Base-by-base conservation (phyloP, 2,113 vertebrate genomes). In the Carassius carassius region DNA sequence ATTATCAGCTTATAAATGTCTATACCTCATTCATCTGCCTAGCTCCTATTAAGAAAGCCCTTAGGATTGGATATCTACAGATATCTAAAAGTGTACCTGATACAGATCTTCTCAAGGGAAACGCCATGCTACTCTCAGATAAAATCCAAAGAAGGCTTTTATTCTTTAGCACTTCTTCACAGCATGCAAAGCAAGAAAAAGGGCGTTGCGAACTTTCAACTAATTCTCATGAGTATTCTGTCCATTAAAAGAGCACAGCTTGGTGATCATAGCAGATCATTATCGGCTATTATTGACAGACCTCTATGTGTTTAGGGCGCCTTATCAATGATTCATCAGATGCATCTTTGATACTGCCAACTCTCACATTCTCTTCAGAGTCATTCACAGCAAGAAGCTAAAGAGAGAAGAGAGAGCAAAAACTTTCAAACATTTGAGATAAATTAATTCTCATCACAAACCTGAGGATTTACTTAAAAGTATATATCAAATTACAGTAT, bases 321-420 rank as follows among this genome's bases (percentile, higher is more conserved):
- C 93, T 96, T 97, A 98, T 99, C 95, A 98, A 98, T 96, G 95
- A 98, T 98, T 98, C 96, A 98, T 97, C 90, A 92, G 88, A 91
- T 93, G 93, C 95, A 94, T 93, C 91, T 94, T 95, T 95, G 93
- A 96, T 95, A 95, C 95, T 95, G 95, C 96, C 65, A 79, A 65
- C 69, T 62, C 78, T 47, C 62, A 58, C 49, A 79, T 72, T 65
- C 75, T 37, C 62, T 49, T 83, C 72, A 83, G 56, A 47, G 82
- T 76, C 37, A 63, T 63, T 83, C 8, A 83, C n/a, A 83, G 35
- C 73, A 62, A 75, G 73, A 63, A 60, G 67, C 58, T 41, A n/a
- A 51, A 47, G 14, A 32, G 21, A 41, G 51, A 83, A n/a, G 32
- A 58, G n/a, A 1, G n/a, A 76, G 49, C 49, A 76, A 67, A 51